phyloP scores from a whole-genome alignment of 1,140 invertebrate genomes.

The Tetramorium parvispinum region DNA sequence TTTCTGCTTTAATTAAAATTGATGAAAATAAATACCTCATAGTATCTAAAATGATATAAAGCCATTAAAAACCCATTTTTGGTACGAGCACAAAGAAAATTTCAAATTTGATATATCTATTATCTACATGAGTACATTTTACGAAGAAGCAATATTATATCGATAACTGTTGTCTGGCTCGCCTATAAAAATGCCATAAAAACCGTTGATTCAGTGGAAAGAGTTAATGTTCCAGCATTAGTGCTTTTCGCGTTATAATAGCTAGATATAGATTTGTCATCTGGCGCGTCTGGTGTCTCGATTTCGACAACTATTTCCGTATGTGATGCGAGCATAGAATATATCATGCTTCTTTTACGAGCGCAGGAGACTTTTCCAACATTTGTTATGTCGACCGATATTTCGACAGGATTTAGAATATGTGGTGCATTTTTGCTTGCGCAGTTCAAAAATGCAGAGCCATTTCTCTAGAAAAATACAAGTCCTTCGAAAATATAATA shows the following conservation, averaged over 20 bases:
- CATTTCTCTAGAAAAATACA: background rate
- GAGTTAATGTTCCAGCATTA: background rate
- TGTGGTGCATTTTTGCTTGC: background rate
- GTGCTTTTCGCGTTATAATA: background rate
- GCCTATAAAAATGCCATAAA: slow-evolving; percentile 9
- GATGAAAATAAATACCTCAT: background rate
- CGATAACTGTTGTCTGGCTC: background rate
- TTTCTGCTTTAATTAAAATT: background rate
- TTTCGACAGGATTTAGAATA: background rate
- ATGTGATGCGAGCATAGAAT: background rate
- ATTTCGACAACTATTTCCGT: background rate
- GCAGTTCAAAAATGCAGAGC: background rate
- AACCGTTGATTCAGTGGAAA: slow-evolving; percentile 2
- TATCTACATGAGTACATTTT: background rate
- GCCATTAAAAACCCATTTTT: background rate
- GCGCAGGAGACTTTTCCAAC: background rate
- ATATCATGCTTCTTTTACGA: slow-evolving; percentile 25
- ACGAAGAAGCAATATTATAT: background rate
- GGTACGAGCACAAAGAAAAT: background rate
- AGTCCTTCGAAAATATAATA: background rate
- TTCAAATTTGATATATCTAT: background rate
- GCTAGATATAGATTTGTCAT: slow-evolving; percentile 15
- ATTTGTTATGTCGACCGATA: background rate
- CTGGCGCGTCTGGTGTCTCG: background rate
- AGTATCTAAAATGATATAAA: background rate